Conservation (phyloP, 2,113 vertebrate species). For the Budorcas taxicolor region DNA sequence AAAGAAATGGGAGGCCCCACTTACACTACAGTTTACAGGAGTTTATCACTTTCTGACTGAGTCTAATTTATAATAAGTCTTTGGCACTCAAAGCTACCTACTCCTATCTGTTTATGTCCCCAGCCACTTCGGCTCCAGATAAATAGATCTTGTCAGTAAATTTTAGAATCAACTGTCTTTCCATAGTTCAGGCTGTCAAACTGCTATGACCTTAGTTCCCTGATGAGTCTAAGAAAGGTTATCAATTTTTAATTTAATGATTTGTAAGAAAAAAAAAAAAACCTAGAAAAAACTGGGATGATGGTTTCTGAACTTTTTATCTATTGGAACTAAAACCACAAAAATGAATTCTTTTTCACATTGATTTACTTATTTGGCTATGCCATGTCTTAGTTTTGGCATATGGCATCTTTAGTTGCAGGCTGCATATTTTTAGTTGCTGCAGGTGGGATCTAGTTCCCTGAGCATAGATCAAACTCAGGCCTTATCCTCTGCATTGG, state of each 20-base stretch:
- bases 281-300: not conserved
- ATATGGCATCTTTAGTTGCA: not conserved
- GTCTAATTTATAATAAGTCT: not conserved
- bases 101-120: not conserved
- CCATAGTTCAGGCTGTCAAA: not conserved
- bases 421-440: not conserved
- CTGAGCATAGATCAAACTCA: not conserved
- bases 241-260: not conserved
- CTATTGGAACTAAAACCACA: not conserved
- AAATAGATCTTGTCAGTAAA: not conserved
- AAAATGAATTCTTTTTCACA: not conserved
- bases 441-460: not conserved
- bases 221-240: not conserved
- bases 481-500: not conserved
- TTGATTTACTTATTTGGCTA: not conserved
- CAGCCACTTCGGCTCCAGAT: not conserved
- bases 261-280: not conserved
- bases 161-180: not conserved
- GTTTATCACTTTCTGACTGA: not conserved
- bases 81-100: not conserved
- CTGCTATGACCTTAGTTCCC: not conserved
- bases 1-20: not conserved
- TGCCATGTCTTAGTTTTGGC: not conserved
- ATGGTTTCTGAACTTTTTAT: not conserved
- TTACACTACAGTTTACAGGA: not conserved